These are phyloP conservation scores for Mythimna loreyi DNA, from an alignment of 2,888 invertebrate species.

Conservation along the genomic window DNA sequence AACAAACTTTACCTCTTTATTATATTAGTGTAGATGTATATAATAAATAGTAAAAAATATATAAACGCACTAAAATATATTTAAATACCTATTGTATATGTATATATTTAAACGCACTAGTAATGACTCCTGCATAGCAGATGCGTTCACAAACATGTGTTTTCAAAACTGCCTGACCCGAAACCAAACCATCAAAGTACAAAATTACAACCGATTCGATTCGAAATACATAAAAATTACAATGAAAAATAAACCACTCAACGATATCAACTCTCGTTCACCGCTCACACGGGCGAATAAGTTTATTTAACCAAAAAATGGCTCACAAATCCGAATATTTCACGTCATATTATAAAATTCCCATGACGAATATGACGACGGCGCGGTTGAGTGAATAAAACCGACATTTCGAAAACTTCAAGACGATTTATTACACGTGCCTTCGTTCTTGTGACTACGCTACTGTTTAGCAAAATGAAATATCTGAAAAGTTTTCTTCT, in stretches of 20 bases:
- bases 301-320: slow-evolving; percentile 42
- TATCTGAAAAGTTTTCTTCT: slow-evolving; percentile 66
- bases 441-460: slow-evolving; percentile 73
- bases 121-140: too few species aligned
- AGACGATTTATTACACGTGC: slow-evolving; percentile 78
- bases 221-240: neutral
- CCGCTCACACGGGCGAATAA: slow-evolving; percentile 21
- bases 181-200: too few species aligned
- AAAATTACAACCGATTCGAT: too few species aligned
- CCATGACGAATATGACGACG: slow-evolving; percentile 64
- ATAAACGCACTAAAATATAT: too few species aligned
- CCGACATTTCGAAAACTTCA: slow-evolving; percentile 70
- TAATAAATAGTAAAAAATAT: too few species aligned
- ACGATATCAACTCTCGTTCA: neutral
- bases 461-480: slow-evolving; percentile 76
- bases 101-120: too few species aligned
- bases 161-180: too few species aligned
- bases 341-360: slow-evolving; percentile 60
- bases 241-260: slow-evolving; percentile 5
- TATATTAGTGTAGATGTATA: too few species aligned
- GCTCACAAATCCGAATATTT: slow-evolving; percentile 51
- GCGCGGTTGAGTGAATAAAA: slow-evolving; percentile 68
- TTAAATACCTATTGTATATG: too few species aligned
- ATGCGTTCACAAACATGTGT: too few species aligned
- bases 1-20: too few species aligned